These are phyloP conservation scores for Coecobrya sp. DNA, from an alignment of 2,888 invertebrate genomes.

Conservation along the genomic window DNA sequence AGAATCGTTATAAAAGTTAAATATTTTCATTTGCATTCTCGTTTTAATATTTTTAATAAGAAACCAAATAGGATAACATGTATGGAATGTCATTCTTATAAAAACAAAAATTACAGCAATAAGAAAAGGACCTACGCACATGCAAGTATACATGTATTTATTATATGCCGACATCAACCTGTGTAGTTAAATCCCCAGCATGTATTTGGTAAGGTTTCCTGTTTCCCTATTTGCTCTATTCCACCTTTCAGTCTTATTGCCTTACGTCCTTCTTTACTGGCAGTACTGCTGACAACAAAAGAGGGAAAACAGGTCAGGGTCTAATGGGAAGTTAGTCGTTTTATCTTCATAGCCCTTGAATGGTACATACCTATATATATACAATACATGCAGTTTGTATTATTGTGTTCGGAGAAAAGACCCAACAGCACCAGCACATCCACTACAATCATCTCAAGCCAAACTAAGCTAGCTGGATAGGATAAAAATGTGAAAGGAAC, in stretches of 20 bases:
- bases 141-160: neutral
- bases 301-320: slow-evolving; percentile 61
- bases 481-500: slow-evolving; percentile 5
- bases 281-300: slow-evolving; percentile 30
- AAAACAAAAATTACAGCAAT: neutral
- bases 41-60: neutral
- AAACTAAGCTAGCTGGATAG: neutral
- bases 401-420: neutral
- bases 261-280: neutral
- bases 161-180: neutral
- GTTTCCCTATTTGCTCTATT: neutral
- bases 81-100: slow-evolving; percentile 47
- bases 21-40: neutral
- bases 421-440: neutral
- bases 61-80: slow-evolving; percentile 44
- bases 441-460: slow-evolving; percentile 36
- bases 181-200: neutral
- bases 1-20: neutral
- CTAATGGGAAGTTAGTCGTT: slow-evolving; percentile 12
- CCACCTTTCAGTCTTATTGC: neutral
- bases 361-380: neutral
- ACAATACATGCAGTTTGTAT: neutral
- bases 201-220: slow-evolving; percentile 26
- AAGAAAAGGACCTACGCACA: neutral
- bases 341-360: neutral